Evolutionary conservation across 2,888 invertebrate species (phyloP).

Genomic region (Dasypogon diadema): DNA sequence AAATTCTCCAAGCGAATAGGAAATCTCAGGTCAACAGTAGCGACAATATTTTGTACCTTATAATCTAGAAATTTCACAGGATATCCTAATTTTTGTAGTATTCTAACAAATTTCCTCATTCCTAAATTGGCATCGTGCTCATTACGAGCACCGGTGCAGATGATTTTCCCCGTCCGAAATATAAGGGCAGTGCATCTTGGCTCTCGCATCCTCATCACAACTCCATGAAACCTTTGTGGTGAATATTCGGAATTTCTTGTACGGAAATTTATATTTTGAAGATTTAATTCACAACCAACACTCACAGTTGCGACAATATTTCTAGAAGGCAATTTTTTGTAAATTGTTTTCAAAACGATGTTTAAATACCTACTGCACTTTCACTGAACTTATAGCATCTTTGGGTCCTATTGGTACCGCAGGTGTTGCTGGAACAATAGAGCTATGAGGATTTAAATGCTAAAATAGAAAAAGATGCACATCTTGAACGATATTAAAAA

Average conservation of each 20-base stretch:
- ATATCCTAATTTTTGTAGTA: slow-evolving; percentile 85
- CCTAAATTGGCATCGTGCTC: slow-evolving; percentile 83
- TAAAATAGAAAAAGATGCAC: slow-evolving; percentile 8
- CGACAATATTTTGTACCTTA: slow-evolving; percentile 83
- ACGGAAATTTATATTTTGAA: slow-evolving; percentile 80
- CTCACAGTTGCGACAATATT: slow-evolving; percentile 87
- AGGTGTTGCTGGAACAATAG: slow-evolving; percentile 71
- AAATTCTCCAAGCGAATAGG: slow-evolving; percentile 80
- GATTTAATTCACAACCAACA: slow-evolving; percentile 78
- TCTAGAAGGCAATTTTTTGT: slow-evolving; percentile 66
- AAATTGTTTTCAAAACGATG: neutral
- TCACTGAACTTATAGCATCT: slow-evolving; percentile 74
- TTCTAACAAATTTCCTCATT: slow-evolving; percentile 84
- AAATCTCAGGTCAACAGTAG: slow-evolving; percentile 80
- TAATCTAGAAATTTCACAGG: slow-evolving; percentile 82
- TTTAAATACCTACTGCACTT: slow-evolving; percentile 75
- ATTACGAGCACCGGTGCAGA: slow-evolving; percentile 84
- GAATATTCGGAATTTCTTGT: slow-evolving; percentile 88
- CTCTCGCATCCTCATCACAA: slow-evolving; percentile 85
- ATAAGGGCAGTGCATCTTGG: slow-evolving; percentile 82
- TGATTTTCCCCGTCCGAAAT: slow-evolving; percentile 82
- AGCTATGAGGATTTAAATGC: slow-evolving; percentile 68
- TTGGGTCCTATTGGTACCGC: slow-evolving; percentile 71
- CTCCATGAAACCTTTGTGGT: slow-evolving; percentile 84
- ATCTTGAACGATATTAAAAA: neutral